phyloP scores from a whole-genome alignment of 1,140 invertebrate species.

The Samia ricini region DNA sequence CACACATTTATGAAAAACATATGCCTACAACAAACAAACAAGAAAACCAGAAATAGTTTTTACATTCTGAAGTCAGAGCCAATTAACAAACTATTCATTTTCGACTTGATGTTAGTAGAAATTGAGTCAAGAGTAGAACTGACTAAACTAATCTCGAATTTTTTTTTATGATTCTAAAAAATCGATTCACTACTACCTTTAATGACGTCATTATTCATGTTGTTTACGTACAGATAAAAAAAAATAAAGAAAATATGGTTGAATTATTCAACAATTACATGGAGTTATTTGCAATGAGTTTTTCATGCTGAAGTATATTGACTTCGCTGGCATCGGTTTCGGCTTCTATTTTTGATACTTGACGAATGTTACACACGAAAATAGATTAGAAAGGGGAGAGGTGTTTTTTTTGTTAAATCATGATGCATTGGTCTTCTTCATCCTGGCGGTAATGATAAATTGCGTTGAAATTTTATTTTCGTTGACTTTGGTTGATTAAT shows the following conservation, averaged over 20 bases:
- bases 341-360: constrained; percentile 37
- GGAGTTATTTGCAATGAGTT: neutral
- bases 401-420: constrained; percentile 19
- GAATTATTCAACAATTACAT: neutral
- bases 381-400: constrained; percentile 48
- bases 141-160: too few relatives aligned
- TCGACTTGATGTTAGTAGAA: too few relatives aligned
- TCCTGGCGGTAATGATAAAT: constrained; percentile 5
- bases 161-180: neutral
- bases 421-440: neutral
- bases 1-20: too few relatives aligned
- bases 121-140: too few relatives aligned
- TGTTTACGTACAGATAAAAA: neutral
- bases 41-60: too few relatives aligned
- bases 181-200: neutral
- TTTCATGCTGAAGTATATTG: constrained; percentile 24
- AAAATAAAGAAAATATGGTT: neutral
- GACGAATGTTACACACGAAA: constrained; percentile 35
- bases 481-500: neutral
- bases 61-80: too few relatives aligned
- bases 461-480: neutral
- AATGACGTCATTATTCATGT: neutral
- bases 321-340: constrained; percentile 43
- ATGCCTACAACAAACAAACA: too few relatives aligned
- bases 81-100: too few relatives aligned